Base-by-base conservation (phyloP, 2,888 invertebrate species). In the Parapristionchus giblindavisi region DNA sequence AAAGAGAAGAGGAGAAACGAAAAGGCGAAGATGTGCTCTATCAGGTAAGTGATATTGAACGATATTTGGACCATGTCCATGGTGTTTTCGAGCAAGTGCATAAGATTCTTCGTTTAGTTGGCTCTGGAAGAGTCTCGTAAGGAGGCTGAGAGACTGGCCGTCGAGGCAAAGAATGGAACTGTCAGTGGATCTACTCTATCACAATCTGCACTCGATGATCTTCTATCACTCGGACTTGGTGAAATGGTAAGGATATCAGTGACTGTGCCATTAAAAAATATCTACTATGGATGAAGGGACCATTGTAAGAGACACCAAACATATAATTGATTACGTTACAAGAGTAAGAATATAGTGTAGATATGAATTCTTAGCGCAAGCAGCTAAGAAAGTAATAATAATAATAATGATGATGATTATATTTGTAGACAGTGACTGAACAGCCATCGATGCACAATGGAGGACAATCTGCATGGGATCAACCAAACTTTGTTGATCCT, bases 11-110 rank as follows among this genome's bases (percentile, higher is more conserved):
- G 90, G 93, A 95, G 83, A 92, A 95, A 88, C 91, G 95, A 77
- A 93, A 96, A 80, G 94, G 94, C 83, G 98, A 99, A 89, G 97
- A 98, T 90, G 95, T 97, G 80, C 92, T 97, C 80, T 91, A 99
- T 83, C 96, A 97, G 90, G 91, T 99, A 89, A 54, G 43, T 17
- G 43, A 43, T 17, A 43, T 43, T 43, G n/a, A n/a, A n/a, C n/a
- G n/a, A n/a, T n/a, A n/a, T n/a, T n/a, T n/a, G n/a, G n/a, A n/a
- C n/a, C n/a, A n/a, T n/a, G n/a, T n/a, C n/a, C n/a, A n/a, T n/a
- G n/a, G n/a, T n/a, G n/a, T n/a, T n/a, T n/a, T n/a, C n/a, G n/a
- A n/a, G n/a, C n/a, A n/a, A n/a, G n/a, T n/a, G n/a, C n/a, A n/a
- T n/a, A n/a, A n/a, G n/a, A n/a, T n/a, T n/a, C n/a, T n/a, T 58